Evolutionary conservation across 2,888 invertebrate genomes (phyloP).

Genomic region (Unio delphinus): DNA sequence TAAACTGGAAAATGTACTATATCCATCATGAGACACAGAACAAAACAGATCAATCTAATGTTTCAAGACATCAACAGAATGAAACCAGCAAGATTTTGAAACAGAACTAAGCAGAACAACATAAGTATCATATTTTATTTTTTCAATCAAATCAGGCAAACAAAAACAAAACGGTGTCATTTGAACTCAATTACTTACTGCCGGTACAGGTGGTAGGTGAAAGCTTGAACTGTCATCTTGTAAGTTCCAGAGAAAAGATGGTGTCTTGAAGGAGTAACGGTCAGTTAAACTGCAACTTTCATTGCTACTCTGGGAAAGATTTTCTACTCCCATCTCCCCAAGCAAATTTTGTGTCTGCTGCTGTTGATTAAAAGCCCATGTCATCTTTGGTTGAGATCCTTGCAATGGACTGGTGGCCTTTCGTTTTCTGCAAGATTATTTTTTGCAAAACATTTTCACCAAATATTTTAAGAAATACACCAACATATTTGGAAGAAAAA

Average conservation of each 20-base stretch:
- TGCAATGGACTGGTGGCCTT: conserved; percentile 27
- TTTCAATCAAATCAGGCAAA: too few species aligned
- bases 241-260: conserved; percentile 21
- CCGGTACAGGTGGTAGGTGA: conserved; percentile 33
- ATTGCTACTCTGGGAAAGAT: conserved; percentile 29
- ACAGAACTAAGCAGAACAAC: too few species aligned
- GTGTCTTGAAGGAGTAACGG: conserved; percentile 25
- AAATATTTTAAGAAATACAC: too few species aligned
- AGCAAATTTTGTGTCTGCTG: conserved; percentile 42
- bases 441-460: too few species aligned
- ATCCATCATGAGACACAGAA: too few species aligned
- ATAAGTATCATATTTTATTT: too few species aligned
- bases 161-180: too few species aligned
- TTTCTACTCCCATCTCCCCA: conserved; percentile 53
- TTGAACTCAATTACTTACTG: conserved; percentile 24
- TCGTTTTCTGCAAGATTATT: conserved; percentile 31
- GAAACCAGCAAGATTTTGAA: too few species aligned
- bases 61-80: too few species aligned
- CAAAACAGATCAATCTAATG: too few species aligned
- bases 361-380: conserved; percentile 34
- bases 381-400: conserved; percentile 12
- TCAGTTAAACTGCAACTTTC: conserved; percentile 29
- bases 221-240: conserved; percentile 15
- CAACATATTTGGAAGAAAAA: too few species aligned
- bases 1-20: too few species aligned